phyloP scores from a whole-genome alignment of 2,113 vertebrate genomes.

The Pycnonotus jocosus region DNA sequence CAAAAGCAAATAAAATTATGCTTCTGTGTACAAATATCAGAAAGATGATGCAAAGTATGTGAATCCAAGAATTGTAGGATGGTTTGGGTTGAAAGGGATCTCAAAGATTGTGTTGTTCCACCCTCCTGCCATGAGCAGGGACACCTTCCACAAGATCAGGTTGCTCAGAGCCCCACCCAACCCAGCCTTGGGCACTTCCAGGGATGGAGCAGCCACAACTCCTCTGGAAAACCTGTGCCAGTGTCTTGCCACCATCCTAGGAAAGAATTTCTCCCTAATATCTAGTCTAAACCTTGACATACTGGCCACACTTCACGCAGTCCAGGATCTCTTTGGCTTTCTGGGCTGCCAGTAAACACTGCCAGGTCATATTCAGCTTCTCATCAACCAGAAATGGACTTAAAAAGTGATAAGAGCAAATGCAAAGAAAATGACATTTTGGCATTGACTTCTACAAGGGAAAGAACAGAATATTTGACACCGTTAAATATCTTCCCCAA shows the following conservation, averaged over 20 bases:
- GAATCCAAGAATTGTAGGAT: not conserved
- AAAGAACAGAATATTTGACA: not conserved
- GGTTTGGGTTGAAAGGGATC: not conserved
- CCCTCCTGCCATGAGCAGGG: not conserved
- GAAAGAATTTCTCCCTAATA: not conserved
- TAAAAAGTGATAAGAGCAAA: not conserved
- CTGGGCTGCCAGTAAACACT: not conserved
- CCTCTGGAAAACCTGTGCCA: not conserved
- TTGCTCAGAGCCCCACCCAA: not conserved
- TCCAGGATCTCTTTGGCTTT: not conserved
- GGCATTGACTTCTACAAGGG: not conserved
- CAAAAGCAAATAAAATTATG: not conserved
- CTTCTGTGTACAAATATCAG: not conserved
- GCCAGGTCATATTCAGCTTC: not conserved
- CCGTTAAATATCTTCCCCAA: not conserved
- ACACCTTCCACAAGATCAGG: fast-evolving
- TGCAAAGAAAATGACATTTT: not conserved
- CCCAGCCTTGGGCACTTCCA: not conserved
- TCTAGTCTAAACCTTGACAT: not conserved
- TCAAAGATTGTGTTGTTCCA: not conserved
- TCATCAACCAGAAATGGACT: not conserved
- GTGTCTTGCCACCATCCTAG: not conserved
- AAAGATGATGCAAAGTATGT: not conserved
- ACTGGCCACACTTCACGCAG: not conserved
- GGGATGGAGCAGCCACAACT: not conserved